Evolutionary conservation across 2,797 vertebrate species (phyloP).

Genomic region (Melanotaenia trifasciata): DNA sequence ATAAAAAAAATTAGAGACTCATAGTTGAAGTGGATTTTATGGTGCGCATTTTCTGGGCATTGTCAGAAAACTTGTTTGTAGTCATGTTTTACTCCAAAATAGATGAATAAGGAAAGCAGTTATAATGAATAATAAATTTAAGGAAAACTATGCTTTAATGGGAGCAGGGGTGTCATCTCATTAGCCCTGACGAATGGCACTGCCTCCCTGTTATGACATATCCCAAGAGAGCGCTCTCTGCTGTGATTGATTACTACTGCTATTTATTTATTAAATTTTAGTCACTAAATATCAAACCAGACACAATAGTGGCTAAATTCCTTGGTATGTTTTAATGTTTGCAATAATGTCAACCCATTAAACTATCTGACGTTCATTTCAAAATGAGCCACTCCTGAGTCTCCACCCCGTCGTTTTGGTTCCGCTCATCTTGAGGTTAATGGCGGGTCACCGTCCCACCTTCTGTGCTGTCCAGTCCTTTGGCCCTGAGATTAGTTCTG

Average conservation of each 20-base stretch:
- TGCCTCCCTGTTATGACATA: conserved; percentile 11
- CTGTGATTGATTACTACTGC: conserved; percentile 29
- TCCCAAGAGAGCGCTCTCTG: conserved; percentile 24
- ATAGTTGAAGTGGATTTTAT: not conserved
- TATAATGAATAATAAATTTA: conserved; percentile 14
- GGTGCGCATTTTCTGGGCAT: conserved; percentile 15
- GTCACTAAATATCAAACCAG: conserved; percentile 3
- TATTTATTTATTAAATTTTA: conserved; percentile 18
- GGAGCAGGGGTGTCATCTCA: conserved; percentile 18
- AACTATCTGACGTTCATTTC: conserved; percentile 36
- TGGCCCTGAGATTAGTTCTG: conserved; percentile 76
- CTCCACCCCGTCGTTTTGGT: conserved; percentile 53
- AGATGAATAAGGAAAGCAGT: not conserved
- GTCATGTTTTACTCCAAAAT: not conserved
- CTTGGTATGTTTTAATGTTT: not conserved
- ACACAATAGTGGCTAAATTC: not conserved
- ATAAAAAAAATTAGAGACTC: not conserved
- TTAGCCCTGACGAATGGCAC: conserved; percentile 30
- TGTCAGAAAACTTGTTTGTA: conserved; percentile 21
- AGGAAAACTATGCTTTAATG: conserved; percentile 2
- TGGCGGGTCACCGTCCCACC: conserved; percentile 74
- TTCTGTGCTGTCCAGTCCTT: conserved; percentile 59
- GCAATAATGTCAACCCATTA: conserved; percentile 1
- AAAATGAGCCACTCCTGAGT: conserved; percentile 48
- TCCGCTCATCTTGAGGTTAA: conserved; percentile 78